These are phyloP conservation scores for Pempheris klunzingeri DNA, from an alignment of 2,797 vertebrate genomes.

Conservation along the genomic window DNA sequence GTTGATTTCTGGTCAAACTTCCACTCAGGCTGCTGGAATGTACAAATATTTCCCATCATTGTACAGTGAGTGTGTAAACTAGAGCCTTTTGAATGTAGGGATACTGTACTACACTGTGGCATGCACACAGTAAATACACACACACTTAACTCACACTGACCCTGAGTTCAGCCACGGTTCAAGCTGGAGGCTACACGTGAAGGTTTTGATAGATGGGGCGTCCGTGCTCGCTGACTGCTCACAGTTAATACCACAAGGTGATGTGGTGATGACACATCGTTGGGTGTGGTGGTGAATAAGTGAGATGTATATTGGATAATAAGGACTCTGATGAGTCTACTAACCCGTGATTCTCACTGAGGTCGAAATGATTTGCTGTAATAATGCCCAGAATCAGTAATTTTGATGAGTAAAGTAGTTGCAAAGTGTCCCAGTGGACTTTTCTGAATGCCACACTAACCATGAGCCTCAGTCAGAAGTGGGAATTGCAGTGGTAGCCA, in stretches of 20 bases:
- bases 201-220: neutral
- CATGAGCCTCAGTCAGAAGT: neutral
- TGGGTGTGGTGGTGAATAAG: constrained; percentile 1
- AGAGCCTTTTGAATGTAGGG: neutral
- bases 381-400: neutral
- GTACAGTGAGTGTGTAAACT: too few species aligned
- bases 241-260: neutral
- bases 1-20: too few species aligned
- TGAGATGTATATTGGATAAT: neutral
- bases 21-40: too few species aligned
- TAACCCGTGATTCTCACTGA: neutral
- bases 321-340: neutral
- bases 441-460: neutral
- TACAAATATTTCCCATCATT: too few species aligned
- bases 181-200: neutral
- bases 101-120: too few species aligned
- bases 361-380: neutral
- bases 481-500: neutral
- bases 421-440: neutral
- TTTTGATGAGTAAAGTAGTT: too few species aligned
- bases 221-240: too few species aligned
- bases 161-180: neutral
- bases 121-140: neutral
- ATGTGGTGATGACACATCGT: neutral
- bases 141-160: too few species aligned